Evolutionary conservation across 2,888 invertebrate genomes (phyloP).

Genomic region (Lycophotia porphyrea): DNA sequence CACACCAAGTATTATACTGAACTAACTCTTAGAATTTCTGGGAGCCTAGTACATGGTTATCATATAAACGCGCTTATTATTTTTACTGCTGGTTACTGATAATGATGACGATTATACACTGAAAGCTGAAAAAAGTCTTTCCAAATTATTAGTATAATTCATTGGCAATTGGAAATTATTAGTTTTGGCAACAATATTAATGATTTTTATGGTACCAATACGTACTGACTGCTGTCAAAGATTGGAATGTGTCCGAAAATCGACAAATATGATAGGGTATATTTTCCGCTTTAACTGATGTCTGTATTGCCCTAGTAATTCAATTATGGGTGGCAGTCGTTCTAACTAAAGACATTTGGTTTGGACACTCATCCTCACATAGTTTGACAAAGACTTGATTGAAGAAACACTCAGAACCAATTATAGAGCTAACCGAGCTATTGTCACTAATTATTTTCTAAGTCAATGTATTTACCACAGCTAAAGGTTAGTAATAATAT

Average conservation of each 20-base stretch:
- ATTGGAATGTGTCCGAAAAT: background rate
- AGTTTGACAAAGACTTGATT: background rate
- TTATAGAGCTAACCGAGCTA: background rate
- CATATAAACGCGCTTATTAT: background rate
- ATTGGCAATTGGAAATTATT: background rate
- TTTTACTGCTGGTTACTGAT: background rate
- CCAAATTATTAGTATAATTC: background rate
- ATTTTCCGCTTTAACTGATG: background rate
- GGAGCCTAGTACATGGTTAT: background rate
- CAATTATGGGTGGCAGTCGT: background rate
- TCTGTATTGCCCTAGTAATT: background rate
- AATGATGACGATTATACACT: background rate
- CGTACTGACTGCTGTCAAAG: background rate
- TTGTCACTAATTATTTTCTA: background rate
- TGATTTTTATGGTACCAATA: background rate
- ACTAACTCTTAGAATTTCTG: conserved; percentile 5
- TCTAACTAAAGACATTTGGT: background rate
- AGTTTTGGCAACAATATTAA: background rate
- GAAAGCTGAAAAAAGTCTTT: too few species aligned
- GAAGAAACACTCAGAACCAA: background rate
- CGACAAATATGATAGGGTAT: background rate
- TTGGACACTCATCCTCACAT: background rate
- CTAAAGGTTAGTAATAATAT: too few species aligned
- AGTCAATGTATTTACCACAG: background rate
- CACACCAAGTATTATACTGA: background rate